Percentiles rank a stretch among this genome's conserved stretches.
Evolutionary conservation across 2,888 invertebrate genomes (phyloP).

Genomic region (Hesperia comma): DNA sequence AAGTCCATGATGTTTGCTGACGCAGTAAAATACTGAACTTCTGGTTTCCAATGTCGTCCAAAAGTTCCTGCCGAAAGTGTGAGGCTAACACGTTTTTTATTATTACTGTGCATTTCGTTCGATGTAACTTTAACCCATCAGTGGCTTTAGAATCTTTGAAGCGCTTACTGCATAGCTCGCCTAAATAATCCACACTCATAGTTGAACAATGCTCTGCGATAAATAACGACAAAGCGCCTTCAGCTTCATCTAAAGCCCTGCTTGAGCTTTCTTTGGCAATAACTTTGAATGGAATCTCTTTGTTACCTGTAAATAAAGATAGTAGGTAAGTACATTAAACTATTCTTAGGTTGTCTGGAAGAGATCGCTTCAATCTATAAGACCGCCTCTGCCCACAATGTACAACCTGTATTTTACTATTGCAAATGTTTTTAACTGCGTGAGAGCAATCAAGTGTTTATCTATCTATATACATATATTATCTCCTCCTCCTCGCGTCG

Average conservation of each 20-base stretch:
- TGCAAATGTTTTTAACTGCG: no score
- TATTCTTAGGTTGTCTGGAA: no score
- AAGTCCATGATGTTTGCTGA: constrained; percentile 30
- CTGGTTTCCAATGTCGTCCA: constrained; percentile 7
- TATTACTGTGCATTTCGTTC: constrained; percentile 40
- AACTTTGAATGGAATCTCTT: no score
- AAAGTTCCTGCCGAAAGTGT: not conserved
- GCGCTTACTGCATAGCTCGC: constrained; percentile 10
- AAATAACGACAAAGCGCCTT: constrained; percentile 30
- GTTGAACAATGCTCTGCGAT: constrained; percentile 36
- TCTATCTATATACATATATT: no score
- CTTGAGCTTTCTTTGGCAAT: no score
- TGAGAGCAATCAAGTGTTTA: no score
- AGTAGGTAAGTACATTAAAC: no score
- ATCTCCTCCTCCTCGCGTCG: no score
- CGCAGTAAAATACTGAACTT: not conserved
- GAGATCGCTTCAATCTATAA: no score
- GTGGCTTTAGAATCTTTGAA: constrained; percentile 34
- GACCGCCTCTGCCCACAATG: no score
- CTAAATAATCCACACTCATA: constrained; percentile 30
- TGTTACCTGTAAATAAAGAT: no score
- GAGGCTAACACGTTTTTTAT: constrained; percentile 31
- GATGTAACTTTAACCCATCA: constrained; percentile 34
- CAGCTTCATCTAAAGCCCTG: constrained; percentile 32
- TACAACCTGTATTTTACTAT: no score